Evolutionary conservation across 2,797 vertebrate genomes (phyloP), one percentile per base, ranked within the genome.

Genomic region (Tympanoctomys barrerae): DNA sequence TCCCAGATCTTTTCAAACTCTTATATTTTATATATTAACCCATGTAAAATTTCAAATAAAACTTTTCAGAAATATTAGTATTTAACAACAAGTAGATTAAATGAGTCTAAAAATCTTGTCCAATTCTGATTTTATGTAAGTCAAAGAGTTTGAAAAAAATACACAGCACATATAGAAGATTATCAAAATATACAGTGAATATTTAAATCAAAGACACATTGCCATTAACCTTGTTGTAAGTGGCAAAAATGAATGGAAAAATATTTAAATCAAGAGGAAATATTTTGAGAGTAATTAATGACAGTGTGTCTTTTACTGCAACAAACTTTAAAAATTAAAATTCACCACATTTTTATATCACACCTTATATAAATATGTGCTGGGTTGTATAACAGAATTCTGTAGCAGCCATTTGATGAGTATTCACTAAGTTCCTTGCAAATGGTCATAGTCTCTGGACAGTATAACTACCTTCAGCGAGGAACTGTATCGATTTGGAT

Each of bases 401-500:
- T 70, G 5, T 66, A 26, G 42, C 64, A 42, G 64, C 46, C 71
- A 68, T 64, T 90, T 59, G 87, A 13, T 31, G 66, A 75, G 26
- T 21, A 66, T 68, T 83, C 68, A 89, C 61, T 85, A 54, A 71
- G 49, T 66, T 88, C 46, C 89, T 96, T 95, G 62, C 24, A 66
- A 28, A 62, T 1, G 77, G 61, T 70, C 46, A 26, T 62, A 28
- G 10, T 75, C n/a, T 77, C 49, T 94, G 33, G 68, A 52, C 18
- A 66, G 78, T 18, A 22, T 28, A 70, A 26, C 19, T 93, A 0
- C 54, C n/a, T 81, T 90, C 36, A 19, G 19, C 91, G 84, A 89
- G 52, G 42, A 70, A 19, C 33, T 86, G 12, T 64, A 7, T 46
- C 13, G 62, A 83, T 42, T 80, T 9, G 1, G 36, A 89, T 75